phyloP scores from a whole-genome alignment of 2,113 vertebrate genomes.

The Solenodon paradoxus region DNA sequence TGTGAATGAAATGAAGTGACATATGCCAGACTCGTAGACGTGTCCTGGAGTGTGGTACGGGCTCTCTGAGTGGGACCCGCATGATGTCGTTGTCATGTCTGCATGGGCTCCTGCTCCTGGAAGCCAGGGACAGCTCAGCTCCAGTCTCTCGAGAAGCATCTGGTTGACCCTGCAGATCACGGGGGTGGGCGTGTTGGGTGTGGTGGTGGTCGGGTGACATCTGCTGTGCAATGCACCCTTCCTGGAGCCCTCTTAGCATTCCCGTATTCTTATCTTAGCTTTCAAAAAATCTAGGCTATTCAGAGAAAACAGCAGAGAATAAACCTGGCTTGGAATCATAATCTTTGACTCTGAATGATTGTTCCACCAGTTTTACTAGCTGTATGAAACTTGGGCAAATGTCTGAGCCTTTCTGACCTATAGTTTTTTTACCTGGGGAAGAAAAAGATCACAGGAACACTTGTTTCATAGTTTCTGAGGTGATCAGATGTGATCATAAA shows the following conservation, averaged over 20 bases:
- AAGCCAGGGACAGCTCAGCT: neutral
- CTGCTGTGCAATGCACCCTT: neutral
- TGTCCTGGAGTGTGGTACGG: too few species aligned
- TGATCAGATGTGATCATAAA: neutral
- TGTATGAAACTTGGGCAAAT: constrained; percentile 44
- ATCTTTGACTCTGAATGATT: neutral
- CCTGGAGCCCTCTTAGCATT: neutral
- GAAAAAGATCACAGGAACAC: neutral
- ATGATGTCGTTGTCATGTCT: accelerated
- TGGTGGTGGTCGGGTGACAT: too few species aligned
- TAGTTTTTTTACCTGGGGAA: constrained; percentile 29
- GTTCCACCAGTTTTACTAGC: constrained; percentile 12
- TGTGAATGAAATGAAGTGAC: neutral
- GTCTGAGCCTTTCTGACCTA: constrained; percentile 26
- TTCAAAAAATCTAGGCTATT: neutral
- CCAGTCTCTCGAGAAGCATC: neutral
- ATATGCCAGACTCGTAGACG: neutral
- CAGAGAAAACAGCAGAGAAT: neutral
- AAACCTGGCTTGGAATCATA: neutral
- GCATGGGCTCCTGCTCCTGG: neutral
- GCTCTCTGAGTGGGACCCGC: neutral
- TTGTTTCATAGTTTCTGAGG: neutral
- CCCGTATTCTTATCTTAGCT: neutral
- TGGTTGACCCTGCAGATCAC: neutral
- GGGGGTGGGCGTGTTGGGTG: too few species aligned